Evolutionary conservation across 2,113 vertebrate genomes (phyloP).

Genomic region (Prunella fulvescens): DNA sequence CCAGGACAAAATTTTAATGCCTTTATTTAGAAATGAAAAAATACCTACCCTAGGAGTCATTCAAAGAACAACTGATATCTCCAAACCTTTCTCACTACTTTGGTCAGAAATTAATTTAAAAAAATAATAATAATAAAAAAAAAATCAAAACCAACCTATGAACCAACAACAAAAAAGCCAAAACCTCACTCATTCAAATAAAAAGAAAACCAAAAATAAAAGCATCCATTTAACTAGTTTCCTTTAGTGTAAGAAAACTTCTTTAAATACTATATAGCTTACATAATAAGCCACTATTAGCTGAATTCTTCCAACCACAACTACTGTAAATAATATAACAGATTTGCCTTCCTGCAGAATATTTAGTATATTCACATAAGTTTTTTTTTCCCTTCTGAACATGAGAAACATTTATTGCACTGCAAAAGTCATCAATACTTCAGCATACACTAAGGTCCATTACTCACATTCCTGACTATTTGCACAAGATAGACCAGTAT

Average conservation of each 20-base stretch:
- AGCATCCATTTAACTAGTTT: not conserved
- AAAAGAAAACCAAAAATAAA: not conserved
- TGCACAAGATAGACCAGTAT: not conserved
- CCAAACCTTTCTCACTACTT: not conserved
- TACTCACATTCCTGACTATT: not conserved
- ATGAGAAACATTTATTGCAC: not conserved
- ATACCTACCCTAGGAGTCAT: not conserved
- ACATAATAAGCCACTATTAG: not conserved
- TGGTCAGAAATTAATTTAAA: not conserved
- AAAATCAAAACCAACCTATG: fast-evolving
- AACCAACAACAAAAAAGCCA: not conserved
- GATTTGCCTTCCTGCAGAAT: not conserved
- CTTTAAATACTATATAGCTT: not conserved
- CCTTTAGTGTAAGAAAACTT: not conserved
- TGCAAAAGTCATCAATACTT: not conserved
- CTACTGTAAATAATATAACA: not conserved
- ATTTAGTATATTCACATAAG: not conserved
- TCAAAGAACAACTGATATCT: not conserved
- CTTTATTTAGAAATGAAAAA: not conserved
- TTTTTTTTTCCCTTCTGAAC: not conserved
- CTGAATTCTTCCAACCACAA: not conserved
- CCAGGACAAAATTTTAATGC: not conserved
- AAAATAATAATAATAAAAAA: not conserved
- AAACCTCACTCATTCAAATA: not conserved
- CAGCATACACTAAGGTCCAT: not conserved